Conservation (phyloP, 2,797 vertebrate genomes). For the Malurus leucopterus region DNA sequence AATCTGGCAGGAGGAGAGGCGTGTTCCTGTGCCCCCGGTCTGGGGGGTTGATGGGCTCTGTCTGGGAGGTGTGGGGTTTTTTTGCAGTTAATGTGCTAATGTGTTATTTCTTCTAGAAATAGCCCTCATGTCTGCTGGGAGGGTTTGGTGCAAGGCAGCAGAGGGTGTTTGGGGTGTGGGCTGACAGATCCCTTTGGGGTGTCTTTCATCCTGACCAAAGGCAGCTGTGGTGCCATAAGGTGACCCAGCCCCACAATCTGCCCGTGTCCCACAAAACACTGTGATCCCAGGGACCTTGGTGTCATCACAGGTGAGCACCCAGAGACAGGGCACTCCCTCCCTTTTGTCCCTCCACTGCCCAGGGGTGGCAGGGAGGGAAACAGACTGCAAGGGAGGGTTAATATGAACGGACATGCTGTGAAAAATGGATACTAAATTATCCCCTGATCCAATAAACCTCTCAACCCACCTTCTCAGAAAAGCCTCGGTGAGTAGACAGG, state of each 20-base stretch:
- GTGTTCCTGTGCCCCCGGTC: neutral
- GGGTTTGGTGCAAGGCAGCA: neutral
- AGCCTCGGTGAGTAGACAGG: neutral
- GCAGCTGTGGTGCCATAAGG: neutral
- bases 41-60: neutral
- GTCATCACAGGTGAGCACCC: accelerated
- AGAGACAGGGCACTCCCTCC: neutral
- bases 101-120: neutral
- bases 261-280: accelerated
- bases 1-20: neutral
- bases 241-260: neutral
- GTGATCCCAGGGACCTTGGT: neutral
- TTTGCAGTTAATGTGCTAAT: neutral
- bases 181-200: neutral
- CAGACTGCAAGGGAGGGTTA: neutral
- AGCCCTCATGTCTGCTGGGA: neutral
- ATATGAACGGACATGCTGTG: neutral
- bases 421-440: conserved; percentile 44
- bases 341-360: neutral
- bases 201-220: neutral
- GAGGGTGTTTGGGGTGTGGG: neutral
- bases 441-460: conserved; percentile 20
- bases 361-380: neutral
- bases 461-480: neutral
- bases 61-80: neutral